phyloP scores from a whole-genome alignment of 1,140 invertebrate genomes.

The Eriocheir sinensis region DNA sequence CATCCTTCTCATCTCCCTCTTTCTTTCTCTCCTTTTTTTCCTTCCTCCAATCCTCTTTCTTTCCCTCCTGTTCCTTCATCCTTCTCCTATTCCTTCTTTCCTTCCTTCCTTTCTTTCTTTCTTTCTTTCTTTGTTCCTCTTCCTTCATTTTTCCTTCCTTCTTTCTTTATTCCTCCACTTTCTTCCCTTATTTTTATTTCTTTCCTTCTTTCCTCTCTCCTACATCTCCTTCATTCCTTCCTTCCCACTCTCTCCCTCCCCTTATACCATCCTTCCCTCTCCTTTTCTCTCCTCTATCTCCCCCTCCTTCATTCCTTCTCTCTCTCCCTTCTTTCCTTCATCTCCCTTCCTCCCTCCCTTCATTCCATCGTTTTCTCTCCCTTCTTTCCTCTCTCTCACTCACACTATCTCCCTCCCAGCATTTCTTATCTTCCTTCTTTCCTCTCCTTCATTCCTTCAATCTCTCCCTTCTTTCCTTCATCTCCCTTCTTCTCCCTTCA shows the following conservation, averaged over 20 bases:
- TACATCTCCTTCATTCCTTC: too few relatives aligned
- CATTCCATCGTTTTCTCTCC: too few relatives aligned
- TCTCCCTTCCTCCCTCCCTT: too few relatives aligned
- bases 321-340: background rate
- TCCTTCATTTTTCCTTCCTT: background rate
- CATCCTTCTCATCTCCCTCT: too few relatives aligned
- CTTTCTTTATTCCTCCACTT: too few relatives aligned
- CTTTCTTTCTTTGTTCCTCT: background rate
- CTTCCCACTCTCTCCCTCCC: background rate
- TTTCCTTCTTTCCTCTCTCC: too few relatives aligned
- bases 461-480: background rate
- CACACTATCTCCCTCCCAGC: background rate
- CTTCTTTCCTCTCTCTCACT: too few relatives aligned
- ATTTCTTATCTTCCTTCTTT: background rate
- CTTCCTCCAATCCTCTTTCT: too few relatives aligned
- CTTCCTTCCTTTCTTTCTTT: background rate
- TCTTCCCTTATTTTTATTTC: too few relatives aligned
- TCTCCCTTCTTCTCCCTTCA: too few relatives aligned
- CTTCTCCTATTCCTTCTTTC: background rate
- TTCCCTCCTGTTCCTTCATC: too few relatives aligned
- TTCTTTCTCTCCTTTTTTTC: too few relatives aligned
- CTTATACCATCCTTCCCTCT: background rate
- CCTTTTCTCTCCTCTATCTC: background rate
- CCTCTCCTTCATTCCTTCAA: background rate
- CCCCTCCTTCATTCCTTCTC: background rate